Evolutionary conservation across 2,113 vertebrate genomes (phyloP), one percentile per base, ranked within the genome.

Genomic region (Tauraco erythrolophus): DNA sequence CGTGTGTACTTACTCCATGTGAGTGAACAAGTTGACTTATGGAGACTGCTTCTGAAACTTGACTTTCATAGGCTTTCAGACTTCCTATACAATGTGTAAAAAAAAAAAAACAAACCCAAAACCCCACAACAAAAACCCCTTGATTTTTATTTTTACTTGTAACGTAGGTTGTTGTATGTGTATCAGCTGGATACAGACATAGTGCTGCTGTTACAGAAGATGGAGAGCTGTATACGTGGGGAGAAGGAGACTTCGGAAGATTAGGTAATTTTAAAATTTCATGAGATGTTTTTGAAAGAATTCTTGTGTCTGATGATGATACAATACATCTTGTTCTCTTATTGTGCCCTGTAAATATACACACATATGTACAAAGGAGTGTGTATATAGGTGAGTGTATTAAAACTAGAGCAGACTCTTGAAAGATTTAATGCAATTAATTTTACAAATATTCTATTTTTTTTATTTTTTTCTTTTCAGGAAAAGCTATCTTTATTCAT

Each of bases 171-270:
- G 98, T 99, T 81, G 98, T 99, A 8, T 99, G 99, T 89, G 98
- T 99, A 11, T 99, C 99, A 2, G 99, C 99, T 79, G 99, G 99
- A 57, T 99, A 99, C 83, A 98, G 99, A 79, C 99, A 99, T 27
- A 99, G 99, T 13, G 98, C 99, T 70, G 98, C 99, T 84, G 99
- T 99, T 58, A 99, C 98, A 37, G 99, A 99, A 91, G 99, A 99
- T 95, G 99, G 99, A 69, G 99, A 99, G 96, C 96, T 99, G 5
- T 99, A 99, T 41, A 99, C 98, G 0, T 99, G 99, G 99, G 99
- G 98, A 88, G 99, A 99, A 97, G 98, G 99, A 97, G 99, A 99
- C 92, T 99, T 99, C 6, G 99, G 99, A 88, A 98, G 99, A 98
- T 83, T 99, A 97, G 99, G 99, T 99, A 98, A 98, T 71, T 75